A percentile compares a stretch with the other conserved stretches of the same genome.
Conservation (phyloP, 2,113 vertebrate genomes). For the Hucho hucho region DNA sequence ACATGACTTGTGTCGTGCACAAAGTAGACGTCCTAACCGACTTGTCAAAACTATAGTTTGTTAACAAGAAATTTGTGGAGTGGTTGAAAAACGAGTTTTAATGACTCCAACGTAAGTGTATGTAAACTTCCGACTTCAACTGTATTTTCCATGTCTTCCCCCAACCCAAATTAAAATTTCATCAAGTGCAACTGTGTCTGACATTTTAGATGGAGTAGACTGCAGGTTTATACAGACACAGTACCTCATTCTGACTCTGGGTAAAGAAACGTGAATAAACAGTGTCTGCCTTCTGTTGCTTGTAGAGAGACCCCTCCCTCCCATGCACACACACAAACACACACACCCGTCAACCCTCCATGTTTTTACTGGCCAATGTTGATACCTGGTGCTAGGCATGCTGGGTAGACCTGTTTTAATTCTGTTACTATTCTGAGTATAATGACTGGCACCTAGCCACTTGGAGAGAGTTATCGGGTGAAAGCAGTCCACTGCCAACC, state of each 20-base stretch:
- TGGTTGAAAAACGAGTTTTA: no score
- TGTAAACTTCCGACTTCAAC: no score
- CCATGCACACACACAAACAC: conserved; percentile 1
- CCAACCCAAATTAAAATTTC: background rate
- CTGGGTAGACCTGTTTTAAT: conserved; percentile 67
- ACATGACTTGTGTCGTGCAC: no score
- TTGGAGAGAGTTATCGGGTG: conserved; percentile 20
- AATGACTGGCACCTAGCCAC: conserved; percentile 65
- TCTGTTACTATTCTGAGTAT: conserved; percentile 74
- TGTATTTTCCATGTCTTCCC: background rate
- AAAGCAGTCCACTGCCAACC: conserved; percentile 61
- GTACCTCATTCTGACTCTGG: conserved; percentile 13
- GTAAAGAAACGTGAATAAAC: conserved; percentile 35
- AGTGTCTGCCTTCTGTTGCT: conserved; percentile 44
- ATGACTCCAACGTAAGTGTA: no score
- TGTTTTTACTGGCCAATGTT: conserved; percentile 68
- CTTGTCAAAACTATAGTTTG: no score
- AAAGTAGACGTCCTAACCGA: no score
- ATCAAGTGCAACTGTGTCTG: background rate
- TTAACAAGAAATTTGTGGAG: no score
- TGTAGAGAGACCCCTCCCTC: conserved; percentile 26
- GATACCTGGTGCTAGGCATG: conserved; percentile 67
- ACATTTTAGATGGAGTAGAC: background rate
- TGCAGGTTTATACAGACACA: background rate
- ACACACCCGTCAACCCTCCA: conserved; percentile 20